Evolutionary conservation across 2,113 vertebrate species (phyloP), one percentile per base, ranked within the genome.

Genomic region (Cynoglossus semilaevis): DNA sequence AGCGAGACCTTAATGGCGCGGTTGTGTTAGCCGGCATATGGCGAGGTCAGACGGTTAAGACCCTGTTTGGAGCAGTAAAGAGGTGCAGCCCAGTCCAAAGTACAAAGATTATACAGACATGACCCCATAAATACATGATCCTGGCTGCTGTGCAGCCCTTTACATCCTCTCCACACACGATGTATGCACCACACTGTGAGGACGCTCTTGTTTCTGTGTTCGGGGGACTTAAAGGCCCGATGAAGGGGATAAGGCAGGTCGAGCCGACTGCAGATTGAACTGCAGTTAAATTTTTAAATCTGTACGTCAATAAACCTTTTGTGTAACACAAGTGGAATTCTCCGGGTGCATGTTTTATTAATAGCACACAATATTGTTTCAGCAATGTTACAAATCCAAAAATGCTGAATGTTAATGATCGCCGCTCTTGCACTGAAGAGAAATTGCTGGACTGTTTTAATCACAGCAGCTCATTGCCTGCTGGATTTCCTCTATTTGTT

Each of bases 11-110:
- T 64, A 59, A 68, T 48, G 53, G 53, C 68, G 65, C 46, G 65
- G 38, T 51, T 77, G 34, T 77, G 60, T 77, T 48, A 56, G 35
- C 47, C 49, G 74, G 57, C 87, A 89, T 88, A 85, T 88, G 84
- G 84, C 50, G 48, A 56, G 65, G 68, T 78, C 84, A 89, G 86
- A 89, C 86, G 87, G 83, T 78, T 88, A 78, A 88, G 79, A 64
- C 52, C 68, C 72, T 74, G 51, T 79, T 82, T 77, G 69, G 74
- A 76, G 70, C 45, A 56, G 51, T 46, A 51, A 64, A 37, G 54
- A 59, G 74, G 85, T 80, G 62, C 83, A 66, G 76, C 74, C 82
- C 72, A 82, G 85, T 85, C 84, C 84, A 74, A 46, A 66, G 71
- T 73, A 63, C 63, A 74, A 77, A 83, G 84, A 80, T 80, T 88